phyloP scores from a whole-genome alignment of 2,888 invertebrate genomes.

The Meghimatium bilineatum region DNA sequence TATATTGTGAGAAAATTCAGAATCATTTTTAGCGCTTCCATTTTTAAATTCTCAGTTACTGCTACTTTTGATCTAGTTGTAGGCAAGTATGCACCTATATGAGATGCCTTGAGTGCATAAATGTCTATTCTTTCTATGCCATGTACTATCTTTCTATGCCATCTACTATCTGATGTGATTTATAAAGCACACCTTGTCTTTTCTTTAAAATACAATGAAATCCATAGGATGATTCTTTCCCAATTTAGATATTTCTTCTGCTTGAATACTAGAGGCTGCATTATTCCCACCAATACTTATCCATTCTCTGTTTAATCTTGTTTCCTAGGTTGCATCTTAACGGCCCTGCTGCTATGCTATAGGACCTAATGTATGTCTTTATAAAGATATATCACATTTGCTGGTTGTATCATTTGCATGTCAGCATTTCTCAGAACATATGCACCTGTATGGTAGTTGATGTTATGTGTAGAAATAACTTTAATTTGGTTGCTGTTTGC shows the following conservation, averaged over 20 bases:
- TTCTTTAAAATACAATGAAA: background rate
- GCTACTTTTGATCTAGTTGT: too few species aligned
- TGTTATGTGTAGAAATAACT: too few species aligned
- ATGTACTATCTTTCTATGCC: too few species aligned
- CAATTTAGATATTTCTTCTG: background rate
- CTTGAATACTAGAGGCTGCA: background rate
- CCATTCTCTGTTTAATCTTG: background rate
- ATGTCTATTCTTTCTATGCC: too few species aligned
- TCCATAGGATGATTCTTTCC: background rate
- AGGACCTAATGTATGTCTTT: conserved; percentile 19
- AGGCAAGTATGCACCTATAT: too few species aligned
- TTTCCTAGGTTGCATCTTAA: conserved; percentile 18
- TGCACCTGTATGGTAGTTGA: background rate
- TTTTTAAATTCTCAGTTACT: too few species aligned
- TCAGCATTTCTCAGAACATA: background rate
- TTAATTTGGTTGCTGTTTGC: too few species aligned
- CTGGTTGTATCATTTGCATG: conserved; percentile 15
- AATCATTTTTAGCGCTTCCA: too few species aligned
- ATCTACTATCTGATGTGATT: too few species aligned
- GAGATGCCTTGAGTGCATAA: too few species aligned
- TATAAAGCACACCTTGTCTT: too few species aligned
- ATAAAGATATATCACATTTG: background rate
- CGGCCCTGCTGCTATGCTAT: conserved; percentile 27
- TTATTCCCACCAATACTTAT: background rate
- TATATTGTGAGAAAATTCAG: too few species aligned